Percentiles rank a stretch among this genome's conserved stretches.
These are phyloP conservation scores for Prochilodus magdalenae DNA, from an alignment of 2,113 vertebrate species.

Conservation along the genomic window DNA sequence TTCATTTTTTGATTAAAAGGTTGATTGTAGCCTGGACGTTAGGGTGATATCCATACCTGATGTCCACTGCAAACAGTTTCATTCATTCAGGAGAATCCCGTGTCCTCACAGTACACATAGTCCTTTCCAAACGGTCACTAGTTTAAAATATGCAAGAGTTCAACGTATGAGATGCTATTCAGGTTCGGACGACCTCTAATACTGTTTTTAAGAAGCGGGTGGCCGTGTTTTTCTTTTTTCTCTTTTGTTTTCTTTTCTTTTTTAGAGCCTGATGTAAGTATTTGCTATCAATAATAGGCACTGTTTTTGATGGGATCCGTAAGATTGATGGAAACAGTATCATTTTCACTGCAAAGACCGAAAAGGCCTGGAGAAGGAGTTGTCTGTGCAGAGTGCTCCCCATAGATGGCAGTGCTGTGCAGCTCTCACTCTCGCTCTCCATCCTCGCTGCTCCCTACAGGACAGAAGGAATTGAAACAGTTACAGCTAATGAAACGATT, in stretches of 20 bases:
- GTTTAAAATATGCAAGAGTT: conserved; percentile 31
- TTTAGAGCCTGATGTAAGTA: conserved; percentile 50
- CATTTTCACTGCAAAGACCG: conserved; percentile 36
- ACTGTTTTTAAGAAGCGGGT: not conserved
- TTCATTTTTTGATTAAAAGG: not conserved
- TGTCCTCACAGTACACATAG: conserved; percentile 14
- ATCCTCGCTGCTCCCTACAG: conserved; percentile 82
- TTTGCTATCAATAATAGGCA: conserved; percentile 67
- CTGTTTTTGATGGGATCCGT: conserved; percentile 65
- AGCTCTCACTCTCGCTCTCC: conserved; percentile 76
- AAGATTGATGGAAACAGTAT: conserved; percentile 26
- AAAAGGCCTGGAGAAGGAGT: conserved; percentile 17
- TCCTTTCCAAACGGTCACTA: conserved; percentile 30
- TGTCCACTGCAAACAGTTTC: conserved; percentile 35
- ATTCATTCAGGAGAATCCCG: conserved; percentile 8
- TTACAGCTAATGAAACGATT: too few relatives aligned
- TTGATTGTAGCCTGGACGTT: conserved; percentile 30
- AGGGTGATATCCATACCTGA: conserved; percentile 13
- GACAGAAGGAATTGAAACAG: not conserved
- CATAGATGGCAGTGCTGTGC: conserved; percentile 42
- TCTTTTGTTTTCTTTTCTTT: conserved; percentile 19
- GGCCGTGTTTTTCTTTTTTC: conserved; percentile 1
- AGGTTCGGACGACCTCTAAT: conserved; percentile 8
- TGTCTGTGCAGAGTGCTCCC: conserved; percentile 61
- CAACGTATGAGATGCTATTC: conserved; percentile 2